These are phyloP conservation scores for Tetrax tetrax DNA, from an alignment of 2,113 vertebrate species.

Conservation along the genomic window DNA sequence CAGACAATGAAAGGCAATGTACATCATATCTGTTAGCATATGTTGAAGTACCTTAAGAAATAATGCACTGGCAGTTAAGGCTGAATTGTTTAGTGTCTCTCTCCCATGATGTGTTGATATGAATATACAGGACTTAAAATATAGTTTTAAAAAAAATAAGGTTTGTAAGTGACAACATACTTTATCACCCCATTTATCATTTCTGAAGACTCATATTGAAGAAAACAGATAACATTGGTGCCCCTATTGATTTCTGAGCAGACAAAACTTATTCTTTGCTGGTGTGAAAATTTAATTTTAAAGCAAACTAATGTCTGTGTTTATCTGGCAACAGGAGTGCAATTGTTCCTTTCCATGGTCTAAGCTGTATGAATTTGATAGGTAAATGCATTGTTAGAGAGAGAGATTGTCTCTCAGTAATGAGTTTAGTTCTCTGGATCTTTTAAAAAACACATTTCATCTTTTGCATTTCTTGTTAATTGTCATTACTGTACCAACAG, in stretches of 20 bases:
- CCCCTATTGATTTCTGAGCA: not conserved
- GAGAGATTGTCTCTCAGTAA: not conserved
- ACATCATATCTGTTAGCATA: not conserved
- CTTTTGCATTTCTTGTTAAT: not conserved
- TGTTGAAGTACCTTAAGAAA: not conserved
- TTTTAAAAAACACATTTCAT: not conserved
- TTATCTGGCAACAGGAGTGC: not conserved
- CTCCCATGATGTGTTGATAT: not conserved
- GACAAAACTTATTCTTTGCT: not conserved
- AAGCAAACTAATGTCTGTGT: not conserved
- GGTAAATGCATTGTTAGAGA: not conserved
- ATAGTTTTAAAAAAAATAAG: not conserved
- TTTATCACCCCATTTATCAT: not conserved
- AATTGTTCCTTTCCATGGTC: not conserved
- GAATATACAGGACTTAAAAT: not conserved
- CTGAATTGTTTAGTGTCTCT: not conserved
- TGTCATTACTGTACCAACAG: not conserved
- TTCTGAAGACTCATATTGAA: not conserved
- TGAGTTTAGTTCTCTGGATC: not conserved
- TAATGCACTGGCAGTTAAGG: not conserved
- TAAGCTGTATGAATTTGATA: not conserved
- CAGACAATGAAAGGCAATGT: not conserved
- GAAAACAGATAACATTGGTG: not conserved
- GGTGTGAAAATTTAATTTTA: not conserved
- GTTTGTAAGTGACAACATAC: not conserved